Evolutionary conservation across 2,797 vertebrate genomes (phyloP).

Genomic region (Dipus sagitta): DNA sequence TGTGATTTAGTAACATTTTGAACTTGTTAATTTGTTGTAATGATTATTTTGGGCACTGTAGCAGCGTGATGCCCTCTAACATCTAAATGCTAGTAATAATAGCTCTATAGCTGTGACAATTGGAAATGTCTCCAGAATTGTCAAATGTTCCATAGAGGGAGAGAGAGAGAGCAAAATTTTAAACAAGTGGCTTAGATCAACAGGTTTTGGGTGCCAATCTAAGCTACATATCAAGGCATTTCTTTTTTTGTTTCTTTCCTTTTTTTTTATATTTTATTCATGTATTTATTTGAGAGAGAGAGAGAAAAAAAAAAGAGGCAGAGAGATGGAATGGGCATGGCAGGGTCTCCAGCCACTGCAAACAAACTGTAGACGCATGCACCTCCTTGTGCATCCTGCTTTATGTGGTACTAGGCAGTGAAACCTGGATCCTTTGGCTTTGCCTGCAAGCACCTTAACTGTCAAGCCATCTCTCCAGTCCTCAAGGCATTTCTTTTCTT

Average conservation of each 20-base stretch:
- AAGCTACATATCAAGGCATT: neutral
- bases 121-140: constrained; percentile 6
- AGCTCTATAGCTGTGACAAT: neutral
- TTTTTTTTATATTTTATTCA: too few relatives aligned
- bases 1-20: neutral
- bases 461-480: too few relatives aligned
- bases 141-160: neutral
- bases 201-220: neutral
- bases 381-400: too few relatives aligned
- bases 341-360: too few relatives aligned
- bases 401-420: too few relatives aligned
- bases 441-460: too few relatives aligned
- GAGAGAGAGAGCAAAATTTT: neutral
- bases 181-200: constrained; percentile 33
- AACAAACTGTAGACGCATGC: too few relatives aligned
- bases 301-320: too few relatives aligned
- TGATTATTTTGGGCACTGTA: neutral
- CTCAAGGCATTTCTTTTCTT: too few relatives aligned
- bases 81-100: neutral
- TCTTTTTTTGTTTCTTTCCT: neutral
- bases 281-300: too few relatives aligned
- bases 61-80: neutral
- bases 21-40: neutral
- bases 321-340: too few relatives aligned
- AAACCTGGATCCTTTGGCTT: too few relatives aligned